Percentiles rank a stretch among this genome's conserved stretches.
Conservation (phyloP, 2,797 vertebrate species). For the Platyrinchus mystaceus region DNA sequence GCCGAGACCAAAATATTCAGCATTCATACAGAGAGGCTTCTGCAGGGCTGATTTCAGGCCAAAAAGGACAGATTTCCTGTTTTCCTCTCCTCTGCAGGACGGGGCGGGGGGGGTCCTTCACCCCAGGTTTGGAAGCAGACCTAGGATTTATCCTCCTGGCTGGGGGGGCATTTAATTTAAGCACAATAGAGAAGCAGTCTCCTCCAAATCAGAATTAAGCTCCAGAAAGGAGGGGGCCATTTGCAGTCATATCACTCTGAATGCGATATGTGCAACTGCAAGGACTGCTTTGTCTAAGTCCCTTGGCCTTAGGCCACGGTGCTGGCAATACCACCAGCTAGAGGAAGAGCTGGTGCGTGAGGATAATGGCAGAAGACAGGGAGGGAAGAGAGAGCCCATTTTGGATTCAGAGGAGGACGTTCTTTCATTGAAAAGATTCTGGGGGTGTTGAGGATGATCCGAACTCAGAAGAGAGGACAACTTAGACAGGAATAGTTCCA, state of each 20-base stretch:
- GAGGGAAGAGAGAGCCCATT: slow-evolving; percentile 78
- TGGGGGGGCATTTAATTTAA: slow-evolving; percentile 31
- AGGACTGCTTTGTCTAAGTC: slow-evolving; percentile 80
- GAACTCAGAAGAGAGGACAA: slow-evolving; percentile 45
- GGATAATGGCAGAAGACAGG: slow-evolving; percentile 75
- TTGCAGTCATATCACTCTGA: slow-evolving; percentile 68
- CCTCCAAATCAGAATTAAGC: slow-evolving; percentile 36
- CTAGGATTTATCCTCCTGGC: slow-evolving; percentile 37
- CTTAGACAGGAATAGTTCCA: slow-evolving; percentile 54
- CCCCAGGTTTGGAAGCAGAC: slow-evolving; percentile 47
- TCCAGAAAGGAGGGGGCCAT: slow-evolving; percentile 61
- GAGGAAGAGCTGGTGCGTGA: slow-evolving; percentile 77
- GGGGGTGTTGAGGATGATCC: slow-evolving; percentile 36
- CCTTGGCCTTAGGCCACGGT: slow-evolving; percentile 76
- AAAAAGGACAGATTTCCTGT: slow-evolving; percentile 65
- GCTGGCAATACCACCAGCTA: slow-evolving; percentile 74
- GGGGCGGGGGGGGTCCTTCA: not conserved
- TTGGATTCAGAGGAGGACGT: slow-evolving; percentile 74
- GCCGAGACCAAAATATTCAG: slow-evolving; percentile 50
- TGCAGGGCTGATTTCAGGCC: slow-evolving; percentile 58
- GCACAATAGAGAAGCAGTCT: slow-evolving; percentile 10
- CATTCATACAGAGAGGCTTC: slow-evolving; percentile 45
- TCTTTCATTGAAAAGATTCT: slow-evolving; percentile 57
- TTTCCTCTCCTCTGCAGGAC: slow-evolving; percentile 47
- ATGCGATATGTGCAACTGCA: slow-evolving; percentile 65